phyloP scores from a whole-genome alignment of 1,140 invertebrate genomes.

The Grapholita molesta region DNA sequence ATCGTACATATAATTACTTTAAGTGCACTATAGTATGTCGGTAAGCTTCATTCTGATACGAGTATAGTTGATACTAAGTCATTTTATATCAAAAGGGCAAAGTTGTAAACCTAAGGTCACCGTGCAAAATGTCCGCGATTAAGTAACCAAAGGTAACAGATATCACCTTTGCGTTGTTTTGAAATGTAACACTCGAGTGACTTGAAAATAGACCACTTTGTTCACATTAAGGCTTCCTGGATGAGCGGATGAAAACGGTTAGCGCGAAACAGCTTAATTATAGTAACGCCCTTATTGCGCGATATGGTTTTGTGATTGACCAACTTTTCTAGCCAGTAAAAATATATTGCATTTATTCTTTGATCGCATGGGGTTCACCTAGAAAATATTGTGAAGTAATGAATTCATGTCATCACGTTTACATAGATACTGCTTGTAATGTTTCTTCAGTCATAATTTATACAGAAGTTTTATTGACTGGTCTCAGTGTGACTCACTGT shows the following conservation, averaged over 20 bases:
- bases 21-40: no score
- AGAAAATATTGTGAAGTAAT: no score
- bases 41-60: no score
- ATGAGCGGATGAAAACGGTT: not conserved
- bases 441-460: no score
- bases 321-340: not conserved
- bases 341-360: not conserved
- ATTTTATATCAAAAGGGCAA: not conserved
- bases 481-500: no score
- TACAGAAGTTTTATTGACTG: no score
- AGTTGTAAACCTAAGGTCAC: not conserved
- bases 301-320: not conserved
- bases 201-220: not conserved
- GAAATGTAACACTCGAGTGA: slow-evolving; percentile 2
- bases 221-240: slow-evolving; percentile 3
- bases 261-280: not conserved
- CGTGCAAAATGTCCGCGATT: not conserved
- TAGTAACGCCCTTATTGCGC: slow-evolving; percentile 10
- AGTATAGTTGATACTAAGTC: not conserved
- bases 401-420: no score
- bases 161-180: not conserved
- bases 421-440: no score
- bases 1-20: no score
- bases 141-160: not conserved
- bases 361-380: no score